Conservation (phyloP, 2,888 invertebrate species). For the Drosophila sordidapex region DNA sequence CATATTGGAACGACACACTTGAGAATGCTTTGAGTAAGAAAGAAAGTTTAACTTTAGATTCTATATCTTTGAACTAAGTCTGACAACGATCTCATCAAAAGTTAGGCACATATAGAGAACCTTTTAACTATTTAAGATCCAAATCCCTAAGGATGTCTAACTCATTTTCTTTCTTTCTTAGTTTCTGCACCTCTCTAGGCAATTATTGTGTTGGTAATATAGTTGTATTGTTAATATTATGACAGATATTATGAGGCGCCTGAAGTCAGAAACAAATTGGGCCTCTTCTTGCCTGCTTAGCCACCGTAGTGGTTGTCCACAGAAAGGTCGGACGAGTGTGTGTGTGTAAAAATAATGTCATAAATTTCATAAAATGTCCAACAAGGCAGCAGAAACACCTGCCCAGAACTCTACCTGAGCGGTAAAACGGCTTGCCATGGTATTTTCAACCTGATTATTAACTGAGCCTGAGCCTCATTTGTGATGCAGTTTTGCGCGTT, state of each 20-base stretch:
- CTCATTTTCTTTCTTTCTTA: not conserved
- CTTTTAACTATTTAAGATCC: not conserved
- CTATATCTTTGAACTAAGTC: not conserved
- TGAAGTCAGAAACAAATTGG: not conserved
- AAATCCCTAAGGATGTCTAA: not conserved
- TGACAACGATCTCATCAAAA: not conserved
- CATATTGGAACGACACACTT: conserved; percentile 62
- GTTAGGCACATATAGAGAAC: not conserved
- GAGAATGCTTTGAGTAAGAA: conserved; percentile 32
- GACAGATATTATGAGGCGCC: conserved; percentile 51
- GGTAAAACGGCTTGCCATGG: not conserved
- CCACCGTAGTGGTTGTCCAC: conserved; percentile 40
- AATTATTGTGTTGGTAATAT: conserved; percentile 27
- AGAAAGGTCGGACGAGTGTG: conserved; percentile 43
- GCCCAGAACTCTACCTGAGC: conserved; percentile 41
- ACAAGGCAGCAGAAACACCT: conserved; percentile 36
- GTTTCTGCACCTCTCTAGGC: conserved; percentile 1
- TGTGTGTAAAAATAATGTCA: conserved; percentile 58
- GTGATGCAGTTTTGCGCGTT: conserved; percentile 44
- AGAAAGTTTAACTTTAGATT: not conserved
- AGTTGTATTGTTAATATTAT: conserved; percentile 60
- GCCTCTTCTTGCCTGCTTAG: conserved; percentile 46
- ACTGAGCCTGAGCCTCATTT: conserved; percentile 35
- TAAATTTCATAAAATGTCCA: conserved; percentile 70
- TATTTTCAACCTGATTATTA: conserved; percentile 34